These are phyloP conservation scores for Capitulum mitella DNA, from an alignment of 2,888 invertebrate genomes.

Conservation along the genomic window DNA sequence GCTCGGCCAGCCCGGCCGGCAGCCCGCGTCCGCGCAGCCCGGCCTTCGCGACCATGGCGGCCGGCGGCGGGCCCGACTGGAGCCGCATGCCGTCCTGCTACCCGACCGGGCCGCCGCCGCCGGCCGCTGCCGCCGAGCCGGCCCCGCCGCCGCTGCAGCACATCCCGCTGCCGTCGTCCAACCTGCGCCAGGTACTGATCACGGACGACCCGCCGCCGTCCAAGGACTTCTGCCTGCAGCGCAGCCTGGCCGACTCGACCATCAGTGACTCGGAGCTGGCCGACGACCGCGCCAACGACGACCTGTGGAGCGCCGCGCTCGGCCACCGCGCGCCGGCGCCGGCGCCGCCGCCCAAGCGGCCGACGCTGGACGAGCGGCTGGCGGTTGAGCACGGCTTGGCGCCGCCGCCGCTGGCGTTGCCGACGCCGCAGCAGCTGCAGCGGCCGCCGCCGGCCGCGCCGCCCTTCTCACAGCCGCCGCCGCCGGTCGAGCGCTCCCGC, in stretches of 20 bases:
- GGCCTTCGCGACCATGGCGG: too few relatives aligned
- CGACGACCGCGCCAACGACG: slow-evolving; percentile 28
- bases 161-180: slow-evolving; percentile 18
- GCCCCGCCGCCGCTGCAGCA: background rate
- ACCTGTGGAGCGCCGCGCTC: slow-evolving; percentile 28
- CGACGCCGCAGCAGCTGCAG: background rate
- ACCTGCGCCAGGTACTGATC: slow-evolving; percentile 6
- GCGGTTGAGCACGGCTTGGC: slow-evolving; percentile 53
- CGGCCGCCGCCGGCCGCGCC: background rate
- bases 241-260: slow-evolving; percentile 48
- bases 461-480: slow-evolving; percentile 12
- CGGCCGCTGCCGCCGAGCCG: background rate
- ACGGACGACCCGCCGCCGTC: background rate
- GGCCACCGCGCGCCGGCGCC: slow-evolving; percentile 26
- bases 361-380: slow-evolving; percentile 55
- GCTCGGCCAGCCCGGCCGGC: background rate
- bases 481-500: background rate
- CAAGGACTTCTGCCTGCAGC: slow-evolving; percentile 11
- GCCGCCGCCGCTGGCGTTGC: slow-evolving; percentile 29
- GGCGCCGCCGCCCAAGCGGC: slow-evolving; percentile 50
- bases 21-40: background rate
- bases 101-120: background rate
- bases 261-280: slow-evolving; percentile 49
- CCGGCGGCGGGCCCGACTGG: background rate
- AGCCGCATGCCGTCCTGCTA: slow-evolving; percentile 10